Conservation (phyloP, 2,888 invertebrate species). For the Campoletis raptor region DNA sequence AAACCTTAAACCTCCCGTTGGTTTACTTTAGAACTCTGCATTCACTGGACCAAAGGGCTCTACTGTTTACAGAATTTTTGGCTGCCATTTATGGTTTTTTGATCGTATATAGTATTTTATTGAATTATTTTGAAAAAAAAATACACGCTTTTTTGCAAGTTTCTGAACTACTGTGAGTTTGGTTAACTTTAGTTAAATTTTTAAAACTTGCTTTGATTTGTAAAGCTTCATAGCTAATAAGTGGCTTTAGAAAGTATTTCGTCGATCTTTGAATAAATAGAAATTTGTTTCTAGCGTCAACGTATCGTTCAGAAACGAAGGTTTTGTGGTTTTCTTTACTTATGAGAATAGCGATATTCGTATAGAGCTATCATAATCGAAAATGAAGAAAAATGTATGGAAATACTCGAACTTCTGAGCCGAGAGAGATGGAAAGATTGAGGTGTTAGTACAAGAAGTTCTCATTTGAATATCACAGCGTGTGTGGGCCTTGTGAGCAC, state of each 20-base stretch:
- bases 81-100: too few species aligned
- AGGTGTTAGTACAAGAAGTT: constrained; percentile 63
- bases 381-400: constrained; percentile 63
- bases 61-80: too few species aligned
- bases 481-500: constrained; percentile 77
- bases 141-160: too few species aligned
- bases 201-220: neutral
- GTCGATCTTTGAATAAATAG: neutral
- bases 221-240: neutral
- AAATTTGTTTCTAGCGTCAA: neutral
- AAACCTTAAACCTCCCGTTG: too few species aligned
- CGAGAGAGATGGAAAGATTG: constrained; percentile 70
- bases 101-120: too few species aligned
- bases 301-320: neutral
- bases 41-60: too few species aligned
- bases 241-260: neutral
- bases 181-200: neutral
- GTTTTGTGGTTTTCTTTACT: neutral
- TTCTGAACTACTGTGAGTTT: neutral
- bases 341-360: constrained; percentile 62
- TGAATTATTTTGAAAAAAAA: too few species aligned
- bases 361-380: constrained; percentile 1
- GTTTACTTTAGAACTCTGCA: too few species aligned
- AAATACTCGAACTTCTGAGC: constrained; percentile 15
- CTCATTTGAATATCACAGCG: constrained; percentile 79